Conservation (phyloP, 2,888 invertebrate species). For the Morpho deidamia region DNA sequence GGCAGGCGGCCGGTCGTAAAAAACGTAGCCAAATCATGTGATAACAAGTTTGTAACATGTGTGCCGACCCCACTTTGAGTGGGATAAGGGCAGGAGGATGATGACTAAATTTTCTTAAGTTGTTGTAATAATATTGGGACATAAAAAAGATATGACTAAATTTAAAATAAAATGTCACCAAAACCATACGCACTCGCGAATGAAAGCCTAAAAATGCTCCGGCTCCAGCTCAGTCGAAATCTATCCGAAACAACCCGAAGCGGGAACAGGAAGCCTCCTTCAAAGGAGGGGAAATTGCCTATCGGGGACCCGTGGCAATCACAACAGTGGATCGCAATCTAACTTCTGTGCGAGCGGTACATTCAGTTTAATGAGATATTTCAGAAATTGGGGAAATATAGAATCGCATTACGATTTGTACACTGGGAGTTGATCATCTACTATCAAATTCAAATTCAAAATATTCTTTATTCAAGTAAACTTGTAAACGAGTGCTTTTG, state of each 20-base stretch:
- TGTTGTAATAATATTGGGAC: too few species aligned
- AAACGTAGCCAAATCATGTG: too few species aligned
- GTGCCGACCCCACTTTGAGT: too few species aligned
- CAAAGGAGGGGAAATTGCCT: slow-evolving; percentile 75
- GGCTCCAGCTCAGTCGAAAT: slow-evolving; percentile 47
- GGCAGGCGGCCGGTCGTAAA: too few species aligned
- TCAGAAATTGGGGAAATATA: slow-evolving; percentile 33
- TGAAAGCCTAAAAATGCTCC: slow-evolving; percentile 35
- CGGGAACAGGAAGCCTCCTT: slow-evolving; percentile 51
- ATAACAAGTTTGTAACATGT: too few species aligned
- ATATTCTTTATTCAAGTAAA: too few species aligned
- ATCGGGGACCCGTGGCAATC: slow-evolving; percentile 62
- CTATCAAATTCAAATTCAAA: too few species aligned
- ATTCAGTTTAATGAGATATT: slow-evolving; percentile 60
- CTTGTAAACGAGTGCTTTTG: too few species aligned
- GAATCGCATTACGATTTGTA: not conserved
- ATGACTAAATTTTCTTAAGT: too few species aligned
- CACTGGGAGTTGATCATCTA: not conserved
- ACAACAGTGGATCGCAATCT: slow-evolving; percentile 53
- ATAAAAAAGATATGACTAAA: not conserved
- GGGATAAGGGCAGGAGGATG: too few species aligned
- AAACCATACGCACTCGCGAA: slow-evolving; percentile 4
- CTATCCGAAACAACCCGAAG: slow-evolving; percentile 50
- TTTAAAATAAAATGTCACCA: not conserved
- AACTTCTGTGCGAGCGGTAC: slow-evolving; percentile 56